These are phyloP conservation scores for Aldabrachelys gigantea DNA, from an alignment of 2,113 vertebrate genomes.

Conservation along the genomic window DNA sequence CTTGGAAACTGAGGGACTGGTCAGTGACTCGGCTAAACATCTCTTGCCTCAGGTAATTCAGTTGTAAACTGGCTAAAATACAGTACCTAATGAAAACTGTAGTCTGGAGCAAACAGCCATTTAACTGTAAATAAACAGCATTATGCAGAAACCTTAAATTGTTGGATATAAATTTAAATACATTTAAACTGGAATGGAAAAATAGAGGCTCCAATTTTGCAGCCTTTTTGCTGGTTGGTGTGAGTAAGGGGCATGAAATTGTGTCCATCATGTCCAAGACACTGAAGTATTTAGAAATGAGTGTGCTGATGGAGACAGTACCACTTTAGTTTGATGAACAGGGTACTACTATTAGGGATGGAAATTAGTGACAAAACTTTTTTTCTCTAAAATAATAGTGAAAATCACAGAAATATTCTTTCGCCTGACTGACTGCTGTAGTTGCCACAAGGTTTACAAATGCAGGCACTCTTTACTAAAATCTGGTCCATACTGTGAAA, in stretches of 20 bases:
- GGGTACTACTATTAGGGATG: neutral
- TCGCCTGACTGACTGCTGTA: neutral
- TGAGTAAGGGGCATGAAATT: neutral
- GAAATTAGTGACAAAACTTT: neutral
- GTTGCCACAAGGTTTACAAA: neutral
- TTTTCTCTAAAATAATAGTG: neutral
- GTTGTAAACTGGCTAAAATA: neutral
- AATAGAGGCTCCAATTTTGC: neutral
- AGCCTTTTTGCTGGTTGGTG: neutral
- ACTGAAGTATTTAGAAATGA: neutral
- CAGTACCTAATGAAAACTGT: neutral
- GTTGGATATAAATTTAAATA: neutral
- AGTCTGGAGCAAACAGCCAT: neutral
- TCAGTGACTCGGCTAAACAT: neutral
- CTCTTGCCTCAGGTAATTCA: neutral
- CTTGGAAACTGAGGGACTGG: no score
- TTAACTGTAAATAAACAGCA: neutral
- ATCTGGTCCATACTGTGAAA: neutral
- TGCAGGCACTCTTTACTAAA: neutral
- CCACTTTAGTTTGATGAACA: neutral
- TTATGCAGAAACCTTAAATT: neutral
- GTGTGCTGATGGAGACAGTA: neutral
- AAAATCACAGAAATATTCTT: neutral
- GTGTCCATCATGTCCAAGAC: neutral
- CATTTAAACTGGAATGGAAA: neutral